Base-by-base conservation (phyloP, 2,888 invertebrate species). In the Hanleya hanleyi region DNA sequence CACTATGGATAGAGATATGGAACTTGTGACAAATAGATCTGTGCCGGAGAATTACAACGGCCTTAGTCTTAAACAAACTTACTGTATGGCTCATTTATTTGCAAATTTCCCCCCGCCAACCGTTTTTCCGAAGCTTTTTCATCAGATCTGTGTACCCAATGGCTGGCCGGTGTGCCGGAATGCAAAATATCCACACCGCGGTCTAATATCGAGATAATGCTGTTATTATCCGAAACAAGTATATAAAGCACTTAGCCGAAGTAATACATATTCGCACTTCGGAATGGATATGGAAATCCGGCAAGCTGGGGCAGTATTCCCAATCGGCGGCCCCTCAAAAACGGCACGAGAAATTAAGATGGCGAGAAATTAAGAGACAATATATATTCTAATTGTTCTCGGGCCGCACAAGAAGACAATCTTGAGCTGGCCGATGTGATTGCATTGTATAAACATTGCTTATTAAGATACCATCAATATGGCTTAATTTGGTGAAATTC, bases 381-480 rank as follows among this genome's bases (percentile, higher is more conserved):
- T 57, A 57, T 57, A 57, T 57, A 57, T 57, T 57, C 57, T 57
- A 57, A 57, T 57, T 57, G 57, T 57, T 4, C 15, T 15, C 22
- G 4, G 57, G 22, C 22, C 29, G 57, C 12, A 18, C 29, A 57
- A 57, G 57, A 26, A 57, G 57, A 57, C 57, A 57, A 57, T 57
- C 57, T 57, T 29, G 32, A 57, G 57, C 32, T 32, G 15, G 57
- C 12, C 12, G 29, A 22, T 22, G 22, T 15, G 29, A 57, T 12
- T 29, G 32, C 22, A 57, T 57, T 57, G 57, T 57, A 57, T 57
- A 57, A 57, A 57, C 57, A 57, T 57, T 29, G 57, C 57, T 57
- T 18, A 57, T 57, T 57, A 57, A 57, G 57, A 57, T 57, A 57
- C 29, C 57, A 57, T 57, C 57, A 57, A 57, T 57, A 57, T 57